These are phyloP conservation scores for Enteromius thamalakanensis DNA, from an alignment of 2,797 vertebrate genomes.

Conservation along the genomic window DNA sequence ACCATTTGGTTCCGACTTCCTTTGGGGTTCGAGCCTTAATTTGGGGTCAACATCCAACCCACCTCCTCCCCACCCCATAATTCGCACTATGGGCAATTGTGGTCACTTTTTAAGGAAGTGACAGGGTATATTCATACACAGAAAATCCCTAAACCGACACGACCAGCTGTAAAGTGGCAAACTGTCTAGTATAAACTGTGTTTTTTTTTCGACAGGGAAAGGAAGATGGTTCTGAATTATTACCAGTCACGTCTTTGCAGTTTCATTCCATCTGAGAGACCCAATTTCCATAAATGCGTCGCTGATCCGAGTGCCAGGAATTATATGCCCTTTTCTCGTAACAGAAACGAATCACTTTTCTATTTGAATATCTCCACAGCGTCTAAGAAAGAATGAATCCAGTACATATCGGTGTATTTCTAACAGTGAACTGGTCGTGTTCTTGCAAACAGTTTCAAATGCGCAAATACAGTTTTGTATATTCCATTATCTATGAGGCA, in stretches of 20 bases:
- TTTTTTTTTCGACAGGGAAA: background rate
- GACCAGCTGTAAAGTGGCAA: background rate
- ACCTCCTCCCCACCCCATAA: background rate
- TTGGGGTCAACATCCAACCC: background rate
- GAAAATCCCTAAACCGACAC: background rate
- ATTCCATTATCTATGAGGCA: conserved; percentile 40
- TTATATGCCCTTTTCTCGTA: background rate
- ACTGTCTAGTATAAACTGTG: background rate
- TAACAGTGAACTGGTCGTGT: conserved; percentile 17
- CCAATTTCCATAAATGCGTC: conserved; percentile 27
- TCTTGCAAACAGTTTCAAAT: conserved; percentile 40
- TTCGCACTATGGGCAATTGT: background rate
- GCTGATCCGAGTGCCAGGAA: conserved; percentile 22
- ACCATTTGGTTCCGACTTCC: background rate
- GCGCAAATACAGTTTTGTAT: conserved; percentile 51
- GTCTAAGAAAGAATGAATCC: conserved; percentile 17
- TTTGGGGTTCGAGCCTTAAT: background rate
- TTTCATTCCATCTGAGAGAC: conserved; percentile 11
- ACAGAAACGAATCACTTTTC: conserved; percentile 23
- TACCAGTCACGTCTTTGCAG: conserved; percentile 40
- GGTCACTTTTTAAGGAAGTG: conserved; percentile 5
- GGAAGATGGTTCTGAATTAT: background rate
- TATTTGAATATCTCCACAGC: conserved; percentile 8
- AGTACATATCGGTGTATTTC: background rate
- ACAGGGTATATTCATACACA: background rate